These are phyloP conservation scores for Tinea pellionella DNA, from an alignment of 2,888 invertebrate genomes.

Conservation along the genomic window DNA sequence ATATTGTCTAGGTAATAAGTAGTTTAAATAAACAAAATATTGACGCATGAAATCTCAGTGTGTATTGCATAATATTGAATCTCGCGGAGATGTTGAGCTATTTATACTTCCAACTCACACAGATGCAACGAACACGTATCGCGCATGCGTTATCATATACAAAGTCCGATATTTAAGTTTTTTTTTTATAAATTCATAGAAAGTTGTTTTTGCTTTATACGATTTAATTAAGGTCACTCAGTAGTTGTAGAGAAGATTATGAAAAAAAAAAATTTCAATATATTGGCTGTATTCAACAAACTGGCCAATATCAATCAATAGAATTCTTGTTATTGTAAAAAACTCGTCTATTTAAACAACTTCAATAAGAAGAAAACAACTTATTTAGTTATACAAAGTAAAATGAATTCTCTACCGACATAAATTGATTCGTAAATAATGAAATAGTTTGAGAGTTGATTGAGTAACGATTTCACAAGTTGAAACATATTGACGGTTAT, in stretches of 20 bases:
- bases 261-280: too few relatives aligned
- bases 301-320: not conserved
- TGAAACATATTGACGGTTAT: not conserved
- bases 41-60: slow-evolving; percentile 3
- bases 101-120: slow-evolving; percentile 26
- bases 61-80: slow-evolving; percentile 49
- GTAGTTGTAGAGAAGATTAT: too few relatives aligned
- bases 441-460: not conserved
- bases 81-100: slow-evolving; percentile 33
- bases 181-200: not conserved
- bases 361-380: too few relatives aligned
- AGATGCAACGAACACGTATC: not conserved
- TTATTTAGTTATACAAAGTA: too few relatives aligned
- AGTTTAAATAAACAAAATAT: slow-evolving; percentile 22
- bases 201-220: not conserved
- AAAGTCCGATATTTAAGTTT: not conserved
- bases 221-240: too few relatives aligned
- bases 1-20: too few relatives aligned
- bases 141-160: slow-evolving; percentile 29
- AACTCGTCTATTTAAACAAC: too few relatives aligned
- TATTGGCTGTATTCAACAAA: not conserved
- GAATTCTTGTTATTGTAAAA: not conserved
- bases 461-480: not conserved
- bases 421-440: too few relatives aligned
- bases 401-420: too few relatives aligned